phyloP scores from a whole-genome alignment of 2,888 invertebrate genomes.

The Chrysodeixis includens region DNA sequence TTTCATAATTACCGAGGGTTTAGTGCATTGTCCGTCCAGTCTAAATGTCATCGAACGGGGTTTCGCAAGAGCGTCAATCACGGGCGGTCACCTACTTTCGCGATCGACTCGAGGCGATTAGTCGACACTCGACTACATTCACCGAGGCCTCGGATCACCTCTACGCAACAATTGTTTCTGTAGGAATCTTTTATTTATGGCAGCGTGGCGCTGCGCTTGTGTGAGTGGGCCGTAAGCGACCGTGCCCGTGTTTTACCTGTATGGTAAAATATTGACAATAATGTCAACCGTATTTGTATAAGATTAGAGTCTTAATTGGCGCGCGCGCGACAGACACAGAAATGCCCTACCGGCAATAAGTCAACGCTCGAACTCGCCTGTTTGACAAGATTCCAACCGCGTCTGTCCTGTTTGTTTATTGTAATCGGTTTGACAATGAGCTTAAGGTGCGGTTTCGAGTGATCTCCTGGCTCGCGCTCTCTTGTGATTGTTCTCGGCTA shows the following conservation, averaged over 20 bases:
- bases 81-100: slow-evolving; percentile 89
- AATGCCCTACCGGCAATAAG: slow-evolving; percentile 89
- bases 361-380: slow-evolving; percentile 89
- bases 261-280: slow-evolving; percentile 50
- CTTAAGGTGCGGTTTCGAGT: slow-evolving; percentile 90
- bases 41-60: slow-evolving; percentile 88
- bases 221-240: slow-evolving; percentile 80
- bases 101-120: slow-evolving; percentile 87
- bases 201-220: slow-evolving; percentile 78
- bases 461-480: slow-evolving; percentile 83
- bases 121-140: slow-evolving; percentile 86
- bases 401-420: slow-evolving; percentile 89
- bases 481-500: slow-evolving; percentile 84
- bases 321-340: slow-evolving; percentile 68
- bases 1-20: slow-evolving; percentile 84
- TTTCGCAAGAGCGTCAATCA: slow-evolving; percentile 88
- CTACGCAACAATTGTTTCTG: slow-evolving; percentile 90
- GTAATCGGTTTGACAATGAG: slow-evolving; percentile 90
- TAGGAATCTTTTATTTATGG: slow-evolving; percentile 90
- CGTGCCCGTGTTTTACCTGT: slow-evolving; percentile 88
- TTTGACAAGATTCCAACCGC: slow-evolving; percentile 90
- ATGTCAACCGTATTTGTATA: slow-evolving; percentile 59
- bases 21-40: slow-evolving; percentile 83
- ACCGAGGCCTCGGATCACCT: slow-evolving; percentile 86
- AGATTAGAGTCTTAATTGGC: slow-evolving; percentile 63